Conservation (phyloP, 1,140 invertebrate genomes). For the Papilio helenus region DNA sequence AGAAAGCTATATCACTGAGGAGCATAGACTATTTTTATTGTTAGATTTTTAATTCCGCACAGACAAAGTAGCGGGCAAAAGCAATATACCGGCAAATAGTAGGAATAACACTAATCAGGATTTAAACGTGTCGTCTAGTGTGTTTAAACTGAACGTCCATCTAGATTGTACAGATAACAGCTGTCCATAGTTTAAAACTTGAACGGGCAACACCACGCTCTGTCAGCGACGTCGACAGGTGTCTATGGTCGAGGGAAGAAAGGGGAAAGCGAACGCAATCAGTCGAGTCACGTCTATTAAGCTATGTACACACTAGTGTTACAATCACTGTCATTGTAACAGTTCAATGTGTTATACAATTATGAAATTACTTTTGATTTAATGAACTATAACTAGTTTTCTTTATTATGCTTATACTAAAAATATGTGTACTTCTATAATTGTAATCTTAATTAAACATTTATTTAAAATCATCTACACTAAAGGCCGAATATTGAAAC, state of each 20-base stretch:
- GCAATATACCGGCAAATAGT: no score
- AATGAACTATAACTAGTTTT: not conserved
- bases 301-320: not conserved
- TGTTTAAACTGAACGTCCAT: slow-evolving; percentile 25
- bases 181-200: slow-evolving; percentile 31
- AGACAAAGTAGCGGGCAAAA: no score
- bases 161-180: slow-evolving; percentile 32
- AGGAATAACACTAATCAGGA: not conserved
- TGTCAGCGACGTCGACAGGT: slow-evolving; percentile 72
- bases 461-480: no score
- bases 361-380: not conserved
- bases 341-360: not conserved
- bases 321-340: not conserved
- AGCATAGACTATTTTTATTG: no score
- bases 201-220: slow-evolving; percentile 49
- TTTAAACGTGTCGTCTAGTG: not conserved
- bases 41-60: no score
- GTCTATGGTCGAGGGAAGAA: slow-evolving; percentile 59
- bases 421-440: no score
- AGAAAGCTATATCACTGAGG: no score
- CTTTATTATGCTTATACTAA: no score
- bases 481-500: no score
- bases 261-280: slow-evolving; percentile 59
- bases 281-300: slow-evolving; percentile 58
- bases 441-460: no score